Percentiles rank a stretch among this genome's conserved stretches.
phyloP scores from a whole-genome alignment of 1,140 invertebrate genomes.

The Drosophila athabasca region DNA sequence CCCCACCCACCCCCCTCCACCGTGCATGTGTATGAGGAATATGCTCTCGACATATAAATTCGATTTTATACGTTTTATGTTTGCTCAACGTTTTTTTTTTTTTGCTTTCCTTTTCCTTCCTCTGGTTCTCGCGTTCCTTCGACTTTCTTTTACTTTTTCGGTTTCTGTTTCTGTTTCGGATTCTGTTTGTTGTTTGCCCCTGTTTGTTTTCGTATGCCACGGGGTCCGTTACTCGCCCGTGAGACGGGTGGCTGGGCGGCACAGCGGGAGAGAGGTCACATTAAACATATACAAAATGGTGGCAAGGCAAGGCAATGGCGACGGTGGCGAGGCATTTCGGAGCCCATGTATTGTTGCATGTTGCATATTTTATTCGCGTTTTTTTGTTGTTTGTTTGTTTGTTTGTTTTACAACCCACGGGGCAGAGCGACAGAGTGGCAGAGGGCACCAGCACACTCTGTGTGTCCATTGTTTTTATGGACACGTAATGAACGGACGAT shows the following conservation, averaged over 20 bases:
- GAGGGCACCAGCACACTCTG: too few species aligned
- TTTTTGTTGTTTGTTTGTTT: neutral
- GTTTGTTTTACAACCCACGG: neutral
- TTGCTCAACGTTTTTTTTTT: conserved; percentile 57
- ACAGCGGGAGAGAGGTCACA: conserved; percentile 27
- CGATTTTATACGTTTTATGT: conserved; percentile 80
- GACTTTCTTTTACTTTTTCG: conserved; percentile 19
- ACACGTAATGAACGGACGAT: too few species aligned
- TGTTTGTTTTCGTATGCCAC: conserved; percentile 71
- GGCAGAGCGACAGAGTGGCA: too few species aligned
- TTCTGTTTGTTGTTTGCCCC: conserved; percentile 55
- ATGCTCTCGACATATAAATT: conserved; percentile 80
- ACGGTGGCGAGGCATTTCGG: neutral
- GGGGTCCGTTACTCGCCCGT: conserved; percentile 29
- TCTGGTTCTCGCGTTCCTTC: neutral
- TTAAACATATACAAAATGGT: conserved; percentile 47
- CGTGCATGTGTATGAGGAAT: conserved; percentile 64
- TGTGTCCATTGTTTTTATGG: conserved; percentile 1
- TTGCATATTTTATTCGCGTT: conserved; percentile 52
- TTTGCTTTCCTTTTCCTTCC: conserved; percentile 19
- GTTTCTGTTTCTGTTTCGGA: conserved; percentile 43
- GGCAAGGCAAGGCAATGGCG: neutral
- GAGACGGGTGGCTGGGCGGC: neutral
- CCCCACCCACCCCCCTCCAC: conserved; percentile 1
- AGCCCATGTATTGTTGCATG: conserved; percentile 33